A percentile compares a stretch with the other conserved stretches of the same genome.
Evolutionary conservation across 2,888 invertebrate species (phyloP).

Genomic region (Leucophenga maculata): DNA sequence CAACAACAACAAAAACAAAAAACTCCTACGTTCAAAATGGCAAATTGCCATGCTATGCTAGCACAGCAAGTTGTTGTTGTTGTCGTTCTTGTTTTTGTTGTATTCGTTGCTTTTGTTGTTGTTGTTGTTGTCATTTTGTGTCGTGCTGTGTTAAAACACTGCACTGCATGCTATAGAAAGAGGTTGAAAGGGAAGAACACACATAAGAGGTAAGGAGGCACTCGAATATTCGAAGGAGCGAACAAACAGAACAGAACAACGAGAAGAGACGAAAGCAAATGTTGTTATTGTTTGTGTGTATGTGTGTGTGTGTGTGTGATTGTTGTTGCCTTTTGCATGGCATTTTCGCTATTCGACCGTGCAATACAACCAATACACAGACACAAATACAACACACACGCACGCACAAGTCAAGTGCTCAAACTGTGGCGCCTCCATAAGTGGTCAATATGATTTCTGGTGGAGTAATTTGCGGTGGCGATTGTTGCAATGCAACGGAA

Average conservation of each 20-base stretch:
- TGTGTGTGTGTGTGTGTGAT: neutral
- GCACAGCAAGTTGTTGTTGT: slow-evolving; percentile 27
- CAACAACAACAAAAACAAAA: slow-evolving; percentile 2
- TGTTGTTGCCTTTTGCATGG: slow-evolving; percentile 36
- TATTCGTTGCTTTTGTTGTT: too few species aligned
- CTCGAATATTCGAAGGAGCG: too few species aligned
- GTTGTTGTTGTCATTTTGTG: neutral
- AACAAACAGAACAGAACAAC: slow-evolving; percentile 19
- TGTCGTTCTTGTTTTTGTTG: neutral
- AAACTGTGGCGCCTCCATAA: too few species aligned
- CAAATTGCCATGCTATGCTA: slow-evolving; percentile 66
- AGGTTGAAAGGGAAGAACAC: neutral
- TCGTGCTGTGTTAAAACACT: too few species aligned
- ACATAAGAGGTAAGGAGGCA: neutral
- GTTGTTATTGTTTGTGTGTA: slow-evolving; percentile 27
- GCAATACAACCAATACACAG: neutral
- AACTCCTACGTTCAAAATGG: slow-evolving; percentile 59
- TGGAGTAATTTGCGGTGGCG: too few species aligned
- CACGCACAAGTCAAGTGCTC: too few species aligned
- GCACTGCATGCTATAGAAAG: neutral
- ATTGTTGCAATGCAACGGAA: too few species aligned
- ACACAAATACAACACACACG: too few species aligned
- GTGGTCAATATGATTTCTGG: too few species aligned
- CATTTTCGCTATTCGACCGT: neutral
- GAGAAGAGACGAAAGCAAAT: slow-evolving; percentile 53